Evolutionary conservation across 2,888 invertebrate species (phyloP), one percentile per base, ranked within the genome.

Genomic region (Papilio elwesi): DNA sequence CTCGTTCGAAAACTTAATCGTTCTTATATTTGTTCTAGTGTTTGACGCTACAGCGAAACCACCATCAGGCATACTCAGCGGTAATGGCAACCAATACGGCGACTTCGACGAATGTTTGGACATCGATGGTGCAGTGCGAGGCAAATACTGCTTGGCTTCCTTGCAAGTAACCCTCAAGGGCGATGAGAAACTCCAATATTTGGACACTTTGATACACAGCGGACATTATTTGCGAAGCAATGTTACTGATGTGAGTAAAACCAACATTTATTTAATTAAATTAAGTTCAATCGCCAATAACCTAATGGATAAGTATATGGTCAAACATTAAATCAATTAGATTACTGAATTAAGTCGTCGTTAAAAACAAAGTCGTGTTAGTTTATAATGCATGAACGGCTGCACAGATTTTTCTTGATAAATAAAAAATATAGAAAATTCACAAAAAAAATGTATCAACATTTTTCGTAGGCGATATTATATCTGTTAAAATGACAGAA

Each of bases 11-110:
- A 6, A 49, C 8, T 57, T 51, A 71, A 15, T 66, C 13, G 38
- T 15, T 38, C 10, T 13, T 53, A 62, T 48, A 15, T 68, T 63
- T 84, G 79, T 91, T 92, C 49, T 87, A 96, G 96, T 96, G 96
- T 95, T 95, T 82, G 96, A 96, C 84, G 95, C 96, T n/a, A 95
- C 96, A 5, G 96, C 96, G 3, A 96, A 96, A 85, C 91, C 95
- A 8, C 95, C 96, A 0, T 94, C 96, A 0, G 96, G 96, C 49
- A 93, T 96, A 59, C 85, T 96, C 26, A 95, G 94, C 79, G 96
- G 96, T 11, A 96, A 96, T 79, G 94, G 94, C 8, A 96, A 96
- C 88, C 96, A 96, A 79, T 95, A 95, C 67, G 96, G 96, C 0
- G 96, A 96, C 87, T 96, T 95, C 79, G 96, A 96, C 86, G 95